Evolutionary conservation across 2,113 vertebrate genomes (phyloP).

Genomic region (Meriones unguiculatus): DNA sequence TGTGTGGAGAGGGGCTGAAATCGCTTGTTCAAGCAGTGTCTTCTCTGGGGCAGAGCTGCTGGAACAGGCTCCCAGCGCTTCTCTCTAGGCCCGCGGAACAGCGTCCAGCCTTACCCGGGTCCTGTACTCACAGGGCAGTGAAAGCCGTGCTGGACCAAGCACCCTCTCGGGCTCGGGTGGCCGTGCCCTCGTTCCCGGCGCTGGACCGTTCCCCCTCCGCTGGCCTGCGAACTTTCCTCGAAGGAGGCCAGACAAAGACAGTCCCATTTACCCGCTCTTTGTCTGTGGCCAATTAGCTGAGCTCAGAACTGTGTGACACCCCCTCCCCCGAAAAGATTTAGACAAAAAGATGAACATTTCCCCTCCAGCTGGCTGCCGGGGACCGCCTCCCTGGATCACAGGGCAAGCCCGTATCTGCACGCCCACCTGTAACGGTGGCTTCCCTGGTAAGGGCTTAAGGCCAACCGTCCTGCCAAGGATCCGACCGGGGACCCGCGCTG

Average conservation of each 20-base stretch:
- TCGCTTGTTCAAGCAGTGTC: neutral
- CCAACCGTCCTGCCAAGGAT: neutral
- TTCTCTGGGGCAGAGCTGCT: neutral
- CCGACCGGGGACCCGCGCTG: neutral
- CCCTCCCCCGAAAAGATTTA: constrained; percentile 1
- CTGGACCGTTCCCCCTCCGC: neutral
- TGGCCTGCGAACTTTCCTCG: constrained; percentile 27
- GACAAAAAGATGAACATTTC: neutral
- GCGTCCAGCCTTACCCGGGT: neutral
- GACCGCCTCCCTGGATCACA: neutral
- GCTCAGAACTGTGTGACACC: neutral
- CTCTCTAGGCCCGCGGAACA: neutral
- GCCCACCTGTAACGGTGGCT: neutral
- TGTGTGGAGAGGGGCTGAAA: neutral
- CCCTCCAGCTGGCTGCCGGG: neutral
- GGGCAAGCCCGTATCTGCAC: neutral
- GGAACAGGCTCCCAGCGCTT: neutral
- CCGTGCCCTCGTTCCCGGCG: neutral
- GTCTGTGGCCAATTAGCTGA: constrained; percentile 44
- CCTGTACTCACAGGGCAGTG: neutral
- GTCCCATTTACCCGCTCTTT: constrained; percentile 38
- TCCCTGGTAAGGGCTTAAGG: neutral
- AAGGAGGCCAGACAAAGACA: neutral
- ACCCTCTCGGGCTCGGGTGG: neutral
- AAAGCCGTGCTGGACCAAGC: neutral